Conservation (phyloP, 2,797 vertebrate species). For the Synanceia verrucosa region DNA sequence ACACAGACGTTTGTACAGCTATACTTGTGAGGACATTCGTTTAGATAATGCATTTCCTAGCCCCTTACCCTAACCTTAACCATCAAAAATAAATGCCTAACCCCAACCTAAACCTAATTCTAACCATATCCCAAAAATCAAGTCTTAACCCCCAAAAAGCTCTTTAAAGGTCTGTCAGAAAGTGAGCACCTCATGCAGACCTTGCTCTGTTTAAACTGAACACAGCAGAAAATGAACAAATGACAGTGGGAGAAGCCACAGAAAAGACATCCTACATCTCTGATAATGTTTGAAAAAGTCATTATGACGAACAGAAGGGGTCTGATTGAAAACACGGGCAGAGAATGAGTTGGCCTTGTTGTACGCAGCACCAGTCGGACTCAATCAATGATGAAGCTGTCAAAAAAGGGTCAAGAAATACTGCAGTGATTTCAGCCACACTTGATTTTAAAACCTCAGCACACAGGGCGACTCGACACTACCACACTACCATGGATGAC, state of each 20-base stretch:
- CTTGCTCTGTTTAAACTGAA: background rate
- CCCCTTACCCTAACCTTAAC: too few species aligned
- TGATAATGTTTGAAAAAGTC: conserved; percentile 11
- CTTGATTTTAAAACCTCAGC: conserved; percentile 1
- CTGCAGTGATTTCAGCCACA: background rate
- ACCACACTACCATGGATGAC: conserved; percentile 32
- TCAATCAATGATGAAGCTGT: conserved; percentile 23
- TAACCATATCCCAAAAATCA: too few species aligned
- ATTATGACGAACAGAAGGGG: background rate
- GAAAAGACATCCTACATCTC: background rate
- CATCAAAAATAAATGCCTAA: too few species aligned
- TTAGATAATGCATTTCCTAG: too few species aligned
- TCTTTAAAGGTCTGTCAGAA: too few species aligned
- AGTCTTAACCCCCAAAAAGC: too few species aligned
- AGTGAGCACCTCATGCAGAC: background rate
- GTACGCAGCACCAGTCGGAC: background rate
- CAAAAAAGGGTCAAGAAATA: conserved; percentile 37
- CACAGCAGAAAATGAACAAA: background rate
- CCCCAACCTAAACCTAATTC: too few species aligned
- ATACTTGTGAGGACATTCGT: too few species aligned
- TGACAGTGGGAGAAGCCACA: background rate
- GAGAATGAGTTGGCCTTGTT: background rate
- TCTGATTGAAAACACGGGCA: background rate
- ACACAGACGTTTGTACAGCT: too few species aligned
- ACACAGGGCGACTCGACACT: conserved; percentile 12